Base-by-base conservation (phyloP, 2,113 vertebrate genomes). In the Scopus umbretta region DNA sequence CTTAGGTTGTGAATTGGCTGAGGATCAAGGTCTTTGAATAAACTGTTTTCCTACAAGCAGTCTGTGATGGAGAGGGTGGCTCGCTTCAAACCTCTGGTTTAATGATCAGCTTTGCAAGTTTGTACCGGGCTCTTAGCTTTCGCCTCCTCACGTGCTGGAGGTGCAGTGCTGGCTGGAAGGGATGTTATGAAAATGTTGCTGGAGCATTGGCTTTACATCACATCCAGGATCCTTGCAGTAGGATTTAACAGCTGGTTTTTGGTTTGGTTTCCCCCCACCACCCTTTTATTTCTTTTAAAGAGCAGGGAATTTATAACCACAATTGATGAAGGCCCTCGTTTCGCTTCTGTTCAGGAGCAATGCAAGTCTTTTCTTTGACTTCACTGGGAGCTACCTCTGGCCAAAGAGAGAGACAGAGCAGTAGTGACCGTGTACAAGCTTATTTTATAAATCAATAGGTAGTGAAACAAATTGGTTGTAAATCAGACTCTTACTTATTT, bases 381-480 rank as follows among this genome's bases (percentile, higher is more conserved):
- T 89, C 72, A 6, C 3, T 10, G 72, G 67, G 68, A 86, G 67
- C 80, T 55, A 36, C 36, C 67, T 75, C 73, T 87, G 89, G 83
- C 84, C 49, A 27, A 32, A 90, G 89, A 61, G 61, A 95, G 82
- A 9, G 13, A 9, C 63, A 12, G 66, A 59, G 61, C 45, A 16
- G 25, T 16, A 25, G 84, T 85, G 78, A 82, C 86, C 16, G 4
- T 20, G 67, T 43, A 58, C 50, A 27, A 47, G 70, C 74, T 82
- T 90, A 68, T 89, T 87, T 92, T 94, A 82, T 95, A 94, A 94
- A 94, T 95, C 94, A 92, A 47, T 82, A 90, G 65, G 81, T 11
- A 75, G 70, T 76, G 90, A 95, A 95, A 79, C 85, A 90, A 95
- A 93, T 61, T 63, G 92, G 74, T 88, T 88, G 90, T 94, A 96